A percentile compares a stretch with the other conserved stretches of the same genome.
These are phyloP conservation scores for Manis javanica DNA, from an alignment of 2,797 vertebrate species.

Conservation along the genomic window DNA sequence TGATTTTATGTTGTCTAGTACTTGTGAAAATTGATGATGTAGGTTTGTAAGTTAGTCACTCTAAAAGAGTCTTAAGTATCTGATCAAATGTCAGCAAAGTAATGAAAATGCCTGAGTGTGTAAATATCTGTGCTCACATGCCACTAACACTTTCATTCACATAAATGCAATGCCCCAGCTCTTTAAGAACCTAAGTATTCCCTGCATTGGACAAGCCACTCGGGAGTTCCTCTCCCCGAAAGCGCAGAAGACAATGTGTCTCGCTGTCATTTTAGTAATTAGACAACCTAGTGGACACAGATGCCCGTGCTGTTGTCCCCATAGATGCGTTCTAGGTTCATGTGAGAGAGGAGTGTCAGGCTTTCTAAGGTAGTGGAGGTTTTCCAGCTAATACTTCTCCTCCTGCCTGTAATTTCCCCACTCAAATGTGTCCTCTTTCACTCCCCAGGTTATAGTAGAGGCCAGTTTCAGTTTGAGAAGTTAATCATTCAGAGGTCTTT, in stretches of 20 bases:
- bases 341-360: background rate
- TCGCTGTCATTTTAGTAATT: background rate
- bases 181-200: background rate
- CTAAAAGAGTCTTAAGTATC: constrained; percentile 42
- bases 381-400: background rate
- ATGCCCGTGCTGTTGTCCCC: background rate
- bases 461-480: background rate
- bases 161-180: background rate
- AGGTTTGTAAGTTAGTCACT: background rate
- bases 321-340: background rate
- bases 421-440: background rate
- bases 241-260: background rate
- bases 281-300: background rate
- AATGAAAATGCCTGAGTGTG: constrained; percentile 27
- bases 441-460: background rate
- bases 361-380: background rate
- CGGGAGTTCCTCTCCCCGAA: background rate
- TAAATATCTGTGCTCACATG: constrained; percentile 23
- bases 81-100: constrained; percentile 58
- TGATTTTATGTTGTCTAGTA: constrained; percentile 65
- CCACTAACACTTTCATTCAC: constrained; percentile 5
- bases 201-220: background rate
- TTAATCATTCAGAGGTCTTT: background rate
- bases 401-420: background rate
- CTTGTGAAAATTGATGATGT: constrained; percentile 55